Evolutionary conservation across 2,888 invertebrate species (phyloP), one percentile per base, ranked within the genome.

Genomic region (Lasioglossum zephyrum): DNA sequence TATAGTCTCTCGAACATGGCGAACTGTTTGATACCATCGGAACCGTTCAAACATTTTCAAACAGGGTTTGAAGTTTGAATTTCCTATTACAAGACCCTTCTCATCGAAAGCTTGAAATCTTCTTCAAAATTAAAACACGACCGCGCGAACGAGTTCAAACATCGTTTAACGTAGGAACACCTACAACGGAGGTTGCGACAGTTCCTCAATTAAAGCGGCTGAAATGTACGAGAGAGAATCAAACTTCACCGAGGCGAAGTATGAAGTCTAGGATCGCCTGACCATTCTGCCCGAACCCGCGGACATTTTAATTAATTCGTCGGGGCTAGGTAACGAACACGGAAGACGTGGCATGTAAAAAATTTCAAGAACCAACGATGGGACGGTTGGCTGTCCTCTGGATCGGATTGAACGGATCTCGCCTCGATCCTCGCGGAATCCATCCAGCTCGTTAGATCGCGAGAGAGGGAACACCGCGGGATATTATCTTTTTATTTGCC

Each of bases 401-500:
- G 60, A 60, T 60, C 26, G 60, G 26, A 60, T 26, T 26, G 60
- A 26, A 8, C 26, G 31, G 18, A 66, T 6, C 31, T 31, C 26
- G 31, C 18, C 66, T 36, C 18, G 66, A 5, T 66, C 57, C 26
- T 18, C 66, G 6, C n/a, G n/a, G 26, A 53, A 83, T 31, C 36
- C 36, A n/a, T 76, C 47, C 47, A 11, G n/a, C 8, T 26, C n/a
- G 44, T 26, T 13, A 13, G 49, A 26, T 26, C 60, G 60, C 60
- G 26, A 49, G 26, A 80, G 41, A 47, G 36, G 49, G 31, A 53
- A 11, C 69, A 77, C 70, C 72, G 31, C 53, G 3, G 76, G 76
- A 3, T 81, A 81, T 85, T 81, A 81, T 86, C 79, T 26, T 76
- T 73, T 76, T 76, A 76, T 79, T 77, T 69, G 39, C 47, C 9